A percentile compares a stretch with the other conserved stretches of the same genome.
phyloP scores from a whole-genome alignment of 1,140 invertebrate species.

The Musca domestica region DNA sequence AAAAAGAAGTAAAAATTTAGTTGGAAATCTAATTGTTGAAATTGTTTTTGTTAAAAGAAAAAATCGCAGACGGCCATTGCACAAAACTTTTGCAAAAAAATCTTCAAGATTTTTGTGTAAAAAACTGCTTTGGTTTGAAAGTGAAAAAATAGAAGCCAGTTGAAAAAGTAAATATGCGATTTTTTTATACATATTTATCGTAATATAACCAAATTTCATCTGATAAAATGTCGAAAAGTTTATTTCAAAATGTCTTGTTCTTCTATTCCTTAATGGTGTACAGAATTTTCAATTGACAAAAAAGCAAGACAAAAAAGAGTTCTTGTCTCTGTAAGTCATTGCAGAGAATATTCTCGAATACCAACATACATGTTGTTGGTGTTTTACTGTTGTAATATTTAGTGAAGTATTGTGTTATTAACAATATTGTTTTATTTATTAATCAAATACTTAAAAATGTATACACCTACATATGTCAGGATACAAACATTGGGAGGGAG shows the following conservation, averaged over 20 bases:
- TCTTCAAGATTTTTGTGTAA: conserved; percentile 3
- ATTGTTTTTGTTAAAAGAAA: background rate
- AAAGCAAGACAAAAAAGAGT: too few species aligned
- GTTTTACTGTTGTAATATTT: too few species aligned
- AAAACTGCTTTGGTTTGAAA: background rate
- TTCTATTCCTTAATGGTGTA: background rate
- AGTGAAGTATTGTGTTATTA: too few species aligned
- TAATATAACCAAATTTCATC: background rate
- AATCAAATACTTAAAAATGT: too few species aligned
- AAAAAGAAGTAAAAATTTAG: conserved; percentile 4
- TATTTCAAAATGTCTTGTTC: background rate
- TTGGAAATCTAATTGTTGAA: background rate
- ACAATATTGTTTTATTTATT: too few species aligned
- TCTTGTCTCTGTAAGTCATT: too few species aligned
- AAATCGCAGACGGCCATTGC: background rate
- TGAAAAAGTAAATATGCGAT: background rate
- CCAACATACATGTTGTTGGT: too few species aligned
- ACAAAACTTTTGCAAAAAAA: background rate
- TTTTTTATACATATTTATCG: background rate
- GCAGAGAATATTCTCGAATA: too few species aligned
- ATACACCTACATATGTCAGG: too few species aligned
- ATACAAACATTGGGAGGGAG: too few species aligned
- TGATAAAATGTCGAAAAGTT: background rate
- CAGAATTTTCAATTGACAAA: conserved; percentile 2
- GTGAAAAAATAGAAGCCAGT: background rate